phyloP scores from a whole-genome alignment of 1,140 invertebrate genomes.

The Mizuhopecten yessoensis region DNA sequence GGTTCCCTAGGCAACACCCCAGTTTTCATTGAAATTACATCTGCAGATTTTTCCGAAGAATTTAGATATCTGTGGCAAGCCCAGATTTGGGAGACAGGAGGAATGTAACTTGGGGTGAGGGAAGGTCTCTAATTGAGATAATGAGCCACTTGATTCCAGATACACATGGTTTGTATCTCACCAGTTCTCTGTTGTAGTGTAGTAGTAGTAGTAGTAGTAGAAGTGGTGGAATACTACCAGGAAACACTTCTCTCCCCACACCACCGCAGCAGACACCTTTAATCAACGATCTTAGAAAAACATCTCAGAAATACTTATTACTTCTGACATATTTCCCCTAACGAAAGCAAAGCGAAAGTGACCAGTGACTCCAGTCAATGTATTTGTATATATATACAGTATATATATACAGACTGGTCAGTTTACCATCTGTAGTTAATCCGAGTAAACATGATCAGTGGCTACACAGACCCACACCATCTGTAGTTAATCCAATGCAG shows the following conservation, averaged over 20 bases:
- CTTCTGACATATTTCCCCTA: background rate
- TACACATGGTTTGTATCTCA: constrained; percentile 12
- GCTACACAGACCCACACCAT: too few relatives aligned
- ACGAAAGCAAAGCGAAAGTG: background rate
- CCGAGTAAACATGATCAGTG: too few relatives aligned
- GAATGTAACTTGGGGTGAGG: constrained; percentile 19
- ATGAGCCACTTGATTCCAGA: constrained; percentile 15
- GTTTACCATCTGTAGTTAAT: constrained; percentile 7
- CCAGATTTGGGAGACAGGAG: background rate
- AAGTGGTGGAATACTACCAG: background rate
- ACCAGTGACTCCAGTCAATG: background rate
- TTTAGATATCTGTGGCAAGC: background rate
- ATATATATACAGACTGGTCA: background rate
- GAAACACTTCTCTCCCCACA: background rate
- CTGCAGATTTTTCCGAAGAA: constrained; percentile 32
- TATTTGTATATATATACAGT: background rate
- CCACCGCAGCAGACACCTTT: background rate
- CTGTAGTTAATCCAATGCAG: background rate
- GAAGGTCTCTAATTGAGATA: constrained; percentile 26
- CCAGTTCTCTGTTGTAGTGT: background rate
- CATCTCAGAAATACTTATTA: background rate
- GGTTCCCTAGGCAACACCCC: background rate
- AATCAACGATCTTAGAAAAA: constrained; percentile 5
- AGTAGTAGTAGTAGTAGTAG: too few relatives aligned
- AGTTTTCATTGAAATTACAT: constrained; percentile 26